Conservation (phyloP, 2,113 vertebrate species). For the Illadopsis cleaveri region DNA sequence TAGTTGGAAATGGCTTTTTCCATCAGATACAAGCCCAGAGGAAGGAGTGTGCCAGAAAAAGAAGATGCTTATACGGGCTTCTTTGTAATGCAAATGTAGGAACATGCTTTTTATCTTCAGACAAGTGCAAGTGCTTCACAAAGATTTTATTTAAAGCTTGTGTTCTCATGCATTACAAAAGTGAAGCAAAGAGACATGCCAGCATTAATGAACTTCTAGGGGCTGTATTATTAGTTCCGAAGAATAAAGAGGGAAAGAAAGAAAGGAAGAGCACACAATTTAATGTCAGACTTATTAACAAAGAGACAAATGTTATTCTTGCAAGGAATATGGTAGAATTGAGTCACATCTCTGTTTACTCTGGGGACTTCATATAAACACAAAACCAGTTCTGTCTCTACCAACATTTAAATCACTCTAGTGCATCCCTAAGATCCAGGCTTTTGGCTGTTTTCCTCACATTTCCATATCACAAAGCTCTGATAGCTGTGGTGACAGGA, state of each 20-base stretch:
- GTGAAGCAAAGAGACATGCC: conserved; percentile 53
- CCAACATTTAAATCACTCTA: conserved; percentile 2
- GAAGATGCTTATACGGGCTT: conserved; percentile 43
- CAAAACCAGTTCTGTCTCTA: conserved; percentile 8
- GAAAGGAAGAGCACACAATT: neutral
- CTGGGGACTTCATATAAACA: conserved; percentile 29
- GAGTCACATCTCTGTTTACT: conserved; percentile 37
- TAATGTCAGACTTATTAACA: conserved; percentile 45
- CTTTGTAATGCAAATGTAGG: conserved; percentile 68
- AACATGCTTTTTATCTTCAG: conserved; percentile 70
- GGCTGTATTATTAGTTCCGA: neutral
- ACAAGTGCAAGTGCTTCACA: conserved; percentile 62
- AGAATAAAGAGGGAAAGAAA: neutral
- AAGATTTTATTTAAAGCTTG: conserved; percentile 66
- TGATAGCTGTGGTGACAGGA: conserved; percentile 14
- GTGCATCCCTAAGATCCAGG: neutral
- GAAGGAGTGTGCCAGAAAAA: conserved; percentile 35
- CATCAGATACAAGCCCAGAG: conserved; percentile 48
- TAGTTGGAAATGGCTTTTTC: conserved; percentile 62
- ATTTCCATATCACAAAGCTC: neutral
- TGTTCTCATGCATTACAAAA: conserved; percentile 62
- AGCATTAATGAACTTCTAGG: conserved; percentile 63
- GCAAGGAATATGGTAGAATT: neutral
- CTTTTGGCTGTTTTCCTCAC: neutral
- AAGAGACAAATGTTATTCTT: conserved; percentile 20